These are phyloP conservation scores for Caenorhabditis macrosperma DNA, from an alignment of 2,888 invertebrate genomes.

Conservation along the genomic window DNA sequence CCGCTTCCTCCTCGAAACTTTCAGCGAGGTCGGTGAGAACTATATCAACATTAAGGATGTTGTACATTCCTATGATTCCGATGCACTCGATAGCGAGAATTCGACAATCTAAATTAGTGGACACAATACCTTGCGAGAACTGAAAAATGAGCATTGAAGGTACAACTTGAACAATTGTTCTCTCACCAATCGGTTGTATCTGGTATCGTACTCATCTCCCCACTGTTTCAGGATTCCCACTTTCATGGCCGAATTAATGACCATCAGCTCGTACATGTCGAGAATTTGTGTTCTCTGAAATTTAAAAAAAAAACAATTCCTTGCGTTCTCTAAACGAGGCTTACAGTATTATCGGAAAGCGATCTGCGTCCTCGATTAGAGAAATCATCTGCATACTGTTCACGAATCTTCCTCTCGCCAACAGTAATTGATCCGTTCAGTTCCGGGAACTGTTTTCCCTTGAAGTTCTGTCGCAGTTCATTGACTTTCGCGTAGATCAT, in stretches of 20 bases:
- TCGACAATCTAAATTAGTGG: conserved; percentile 1
- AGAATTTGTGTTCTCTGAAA: background rate
- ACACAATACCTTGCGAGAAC: background rate
- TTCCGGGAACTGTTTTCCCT: background rate
- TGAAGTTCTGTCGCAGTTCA: background rate
- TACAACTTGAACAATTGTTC: background rate
- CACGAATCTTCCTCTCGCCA: conserved; percentile 6
- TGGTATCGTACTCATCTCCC: background rate
- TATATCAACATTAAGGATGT: background rate
- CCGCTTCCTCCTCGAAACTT: background rate
- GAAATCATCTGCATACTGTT: background rate
- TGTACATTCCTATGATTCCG: conserved; percentile 28
- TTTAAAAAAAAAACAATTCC: background rate
- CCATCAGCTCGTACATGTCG: conserved; percentile 19
- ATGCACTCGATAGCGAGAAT: conserved; percentile 31
- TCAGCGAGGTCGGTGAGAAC: background rate
- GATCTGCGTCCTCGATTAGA: background rate
- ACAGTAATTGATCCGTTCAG: conserved; percentile 5
- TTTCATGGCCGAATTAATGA: conserved; percentile 38
- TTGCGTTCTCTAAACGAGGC: background rate
- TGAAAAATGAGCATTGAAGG: background rate
- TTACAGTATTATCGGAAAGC: background rate
- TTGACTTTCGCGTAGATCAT: background rate
- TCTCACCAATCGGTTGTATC: conserved; percentile 18
- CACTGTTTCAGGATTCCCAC: conserved; percentile 21